Conservation (phyloP, 2,888 invertebrate genomes). For the Parthenolecanium corni region DNA sequence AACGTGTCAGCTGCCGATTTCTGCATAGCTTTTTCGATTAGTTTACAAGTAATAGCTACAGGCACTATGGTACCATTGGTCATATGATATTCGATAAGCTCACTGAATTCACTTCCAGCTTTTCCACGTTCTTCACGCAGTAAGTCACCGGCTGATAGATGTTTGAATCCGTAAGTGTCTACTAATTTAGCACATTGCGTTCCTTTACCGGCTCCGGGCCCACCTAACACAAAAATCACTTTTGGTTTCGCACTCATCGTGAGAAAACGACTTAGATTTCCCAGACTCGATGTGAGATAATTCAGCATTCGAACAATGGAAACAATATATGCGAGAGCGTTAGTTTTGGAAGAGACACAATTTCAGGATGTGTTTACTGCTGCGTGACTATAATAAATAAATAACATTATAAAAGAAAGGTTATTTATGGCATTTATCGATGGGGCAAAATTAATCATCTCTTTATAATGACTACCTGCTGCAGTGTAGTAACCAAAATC, state of each 20-base stretch:
- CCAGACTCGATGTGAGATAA: too few species aligned
- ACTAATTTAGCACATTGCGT: slow-evolving; percentile 88
- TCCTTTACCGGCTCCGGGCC: slow-evolving; percentile 96
- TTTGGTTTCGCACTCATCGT: slow-evolving; percentile 45
- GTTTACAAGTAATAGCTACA: slow-evolving; percentile 91
- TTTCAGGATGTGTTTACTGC: too few species aligned
- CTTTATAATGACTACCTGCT: too few species aligned
- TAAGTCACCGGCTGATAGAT: slow-evolving; percentile 85
- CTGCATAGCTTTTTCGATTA: slow-evolving; percentile 62
- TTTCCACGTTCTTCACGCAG: slow-evolving; percentile 79
- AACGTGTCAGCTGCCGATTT: slow-evolving; percentile 56
- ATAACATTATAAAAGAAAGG: too few species aligned
- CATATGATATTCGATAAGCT: slow-evolving; percentile 86
- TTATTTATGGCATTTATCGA: too few species aligned
- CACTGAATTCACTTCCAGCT: slow-evolving; percentile 74
- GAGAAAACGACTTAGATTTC: too few species aligned
- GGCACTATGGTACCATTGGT: slow-evolving; percentile 91
- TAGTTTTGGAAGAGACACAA: too few species aligned
- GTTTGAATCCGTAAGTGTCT: slow-evolving; percentile 65
- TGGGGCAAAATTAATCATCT: too few species aligned
- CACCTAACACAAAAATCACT: slow-evolving; percentile 93
- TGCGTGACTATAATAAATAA: too few species aligned
- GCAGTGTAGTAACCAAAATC: too few species aligned
- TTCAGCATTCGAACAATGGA: neutral
- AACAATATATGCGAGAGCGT: too few species aligned